Conservation (phyloP, 2,113 vertebrate species). For the Larimichthys polyactis region DNA sequence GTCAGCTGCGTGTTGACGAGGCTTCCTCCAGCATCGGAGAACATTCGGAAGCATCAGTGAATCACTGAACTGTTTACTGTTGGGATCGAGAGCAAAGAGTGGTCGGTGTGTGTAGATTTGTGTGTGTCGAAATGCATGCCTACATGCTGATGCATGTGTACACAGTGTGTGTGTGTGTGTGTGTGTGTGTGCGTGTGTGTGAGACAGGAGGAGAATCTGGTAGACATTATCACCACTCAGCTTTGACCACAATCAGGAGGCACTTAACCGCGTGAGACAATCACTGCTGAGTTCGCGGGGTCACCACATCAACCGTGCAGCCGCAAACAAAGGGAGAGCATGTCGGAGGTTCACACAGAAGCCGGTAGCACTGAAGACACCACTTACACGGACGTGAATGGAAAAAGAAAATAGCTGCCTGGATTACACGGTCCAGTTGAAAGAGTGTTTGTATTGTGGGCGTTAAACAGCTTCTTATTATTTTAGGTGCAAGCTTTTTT, state of each 20-base stretch:
- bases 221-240: conserved; percentile 72
- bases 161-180: not conserved
- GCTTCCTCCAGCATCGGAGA: conserved; percentile 60
- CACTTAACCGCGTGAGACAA: conserved; percentile 73
- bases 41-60: conserved; percentile 50
- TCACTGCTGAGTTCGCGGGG: conserved; percentile 63
- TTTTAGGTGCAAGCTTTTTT: conserved; percentile 32
- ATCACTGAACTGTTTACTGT: conserved; percentile 57
- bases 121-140: conserved; percentile 35
- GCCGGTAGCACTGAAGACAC: conserved; percentile 50
- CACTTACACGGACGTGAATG: conserved; percentile 61
- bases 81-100: conserved; percentile 18
- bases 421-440: conserved; percentile 70
- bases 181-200: conserved; percentile 11
- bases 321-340: conserved; percentile 67
- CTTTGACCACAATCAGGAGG: conserved; percentile 71
- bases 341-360: conserved; percentile 58
- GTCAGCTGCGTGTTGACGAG: conserved; percentile 14
- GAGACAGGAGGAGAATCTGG: conserved; percentile 68
- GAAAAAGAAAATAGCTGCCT: conserved; percentile 58
- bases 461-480: conserved; percentile 48
- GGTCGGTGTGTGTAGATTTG: not conserved
- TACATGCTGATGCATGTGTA: conserved; percentile 44
- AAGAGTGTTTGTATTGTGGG: conserved; percentile 65
- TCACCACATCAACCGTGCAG: conserved; percentile 73